Percentiles rank a stretch among this genome's conserved stretches.
These are phyloP conservation scores for Elaphurus davidianus DNA, from an alignment of 2,113 vertebrate species.

Conservation along the genomic window DNA sequence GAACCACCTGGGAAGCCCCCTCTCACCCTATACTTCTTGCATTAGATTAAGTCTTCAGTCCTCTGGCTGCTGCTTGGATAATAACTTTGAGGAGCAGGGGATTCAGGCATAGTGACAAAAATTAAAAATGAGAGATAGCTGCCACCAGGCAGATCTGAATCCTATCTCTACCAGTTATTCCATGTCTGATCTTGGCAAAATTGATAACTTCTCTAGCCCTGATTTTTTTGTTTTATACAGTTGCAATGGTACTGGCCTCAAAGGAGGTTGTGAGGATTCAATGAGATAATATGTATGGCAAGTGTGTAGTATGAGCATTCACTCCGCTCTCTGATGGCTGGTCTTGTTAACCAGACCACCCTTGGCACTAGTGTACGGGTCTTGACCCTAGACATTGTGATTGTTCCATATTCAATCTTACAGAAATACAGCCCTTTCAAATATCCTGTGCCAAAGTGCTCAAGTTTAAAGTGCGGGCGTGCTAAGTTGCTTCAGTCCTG, in stretches of 20 bases:
- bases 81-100: not conserved
- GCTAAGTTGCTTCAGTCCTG: not conserved
- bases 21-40: not conserved
- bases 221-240: not conserved
- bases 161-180: not conserved
- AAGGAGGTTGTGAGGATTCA: not conserved
- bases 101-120: not conserved
- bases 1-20: not conserved
- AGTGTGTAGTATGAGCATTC: not conserved
- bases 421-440: not conserved
- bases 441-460: not conserved
- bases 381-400: not conserved
- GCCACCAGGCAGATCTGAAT: not conserved
- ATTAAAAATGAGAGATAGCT: not conserved
- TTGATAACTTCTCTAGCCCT: not conserved
- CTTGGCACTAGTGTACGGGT: too few relatives aligned
- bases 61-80: not conserved
- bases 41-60: not conserved
- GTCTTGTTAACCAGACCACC: not conserved
- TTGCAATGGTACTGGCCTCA: not conserved
- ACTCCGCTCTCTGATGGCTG: not conserved
- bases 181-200: not conserved
- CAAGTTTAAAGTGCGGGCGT: rapidly evolving
- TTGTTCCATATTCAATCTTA: not conserved
- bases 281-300: not conserved